Percentiles rank a stretch among this genome's conserved stretches.
These are phyloP conservation scores for Chrysodeixis includens DNA, from an alignment of 2,888 invertebrate species.

Conservation along the genomic window DNA sequence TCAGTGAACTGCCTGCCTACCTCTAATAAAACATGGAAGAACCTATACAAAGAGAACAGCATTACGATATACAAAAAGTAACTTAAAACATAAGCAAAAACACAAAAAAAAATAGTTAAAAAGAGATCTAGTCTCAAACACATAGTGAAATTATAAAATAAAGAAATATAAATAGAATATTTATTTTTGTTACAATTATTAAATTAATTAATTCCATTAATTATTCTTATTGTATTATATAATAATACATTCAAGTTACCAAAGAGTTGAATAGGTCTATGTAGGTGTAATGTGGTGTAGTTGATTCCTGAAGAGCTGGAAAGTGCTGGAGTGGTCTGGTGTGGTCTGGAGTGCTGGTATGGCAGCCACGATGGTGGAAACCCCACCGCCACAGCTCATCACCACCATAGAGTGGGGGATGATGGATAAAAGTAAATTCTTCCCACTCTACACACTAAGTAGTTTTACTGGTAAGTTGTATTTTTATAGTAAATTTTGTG, in stretches of 20 bases:
- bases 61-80: slow-evolving; percentile 65
- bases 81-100: slow-evolving; percentile 59
- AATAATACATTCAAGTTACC: slow-evolving; percentile 64
- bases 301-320: too few species aligned
- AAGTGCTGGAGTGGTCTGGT: slow-evolving; percentile 62
- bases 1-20: slow-evolving; percentile 40
- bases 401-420: slow-evolving; percentile 98
- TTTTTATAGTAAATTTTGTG: too few species aligned
- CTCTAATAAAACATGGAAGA: slow-evolving; percentile 75
- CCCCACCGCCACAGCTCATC: slow-evolving; percentile 90
- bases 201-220: slow-evolving; percentile 56
- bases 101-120: slow-evolving; percentile 46
- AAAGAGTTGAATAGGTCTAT: slow-evolving; percentile 68
- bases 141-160: slow-evolving; percentile 49
- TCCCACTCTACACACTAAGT: slow-evolving; percentile 97
- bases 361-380: slow-evolving; percentile 88
- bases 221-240: slow-evolving; percentile 50
- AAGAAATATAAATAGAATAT: slow-evolving; percentile 49
- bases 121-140: slow-evolving; percentile 65
- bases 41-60: slow-evolving; percentile 59
- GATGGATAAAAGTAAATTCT: slow-evolving; percentile 99
- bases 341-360: slow-evolving; percentile 57
- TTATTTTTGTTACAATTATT: slow-evolving; percentile 58
- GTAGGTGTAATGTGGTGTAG: too few species aligned
- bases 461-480: slow-evolving; percentile 92